Percentiles rank a stretch among this genome's conserved stretches.
Evolutionary conservation across 2,113 vertebrate species (phyloP).

Genomic region (Ameiurus melas): DNA sequence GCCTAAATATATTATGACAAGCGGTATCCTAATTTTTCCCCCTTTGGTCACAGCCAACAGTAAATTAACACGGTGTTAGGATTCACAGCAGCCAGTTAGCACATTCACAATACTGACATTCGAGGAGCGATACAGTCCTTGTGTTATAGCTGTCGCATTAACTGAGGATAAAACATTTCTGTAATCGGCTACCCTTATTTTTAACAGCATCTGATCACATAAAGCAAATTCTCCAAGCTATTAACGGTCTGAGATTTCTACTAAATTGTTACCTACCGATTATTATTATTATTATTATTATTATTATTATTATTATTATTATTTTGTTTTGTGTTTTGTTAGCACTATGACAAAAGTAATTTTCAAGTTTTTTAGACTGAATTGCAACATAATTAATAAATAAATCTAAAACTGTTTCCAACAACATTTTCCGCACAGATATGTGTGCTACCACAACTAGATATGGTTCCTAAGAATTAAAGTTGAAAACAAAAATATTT

Average conservation of each 20-base stretch:
- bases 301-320: not conserved
- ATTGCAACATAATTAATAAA: not conserved
- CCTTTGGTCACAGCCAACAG: not conserved
- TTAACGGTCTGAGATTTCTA: not conserved
- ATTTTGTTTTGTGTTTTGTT: not conserved
- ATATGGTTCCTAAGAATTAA: not conserved
- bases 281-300: not conserved
- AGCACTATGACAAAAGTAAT: not conserved
- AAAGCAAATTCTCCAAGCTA: not conserved
- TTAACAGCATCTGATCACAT: not conserved
- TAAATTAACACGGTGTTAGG: not conserved
- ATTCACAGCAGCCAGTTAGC: not conserved
- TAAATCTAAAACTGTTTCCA: not conserved
- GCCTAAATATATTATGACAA: constrained; percentile 36
- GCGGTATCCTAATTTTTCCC: not conserved
- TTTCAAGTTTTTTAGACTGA: not conserved
- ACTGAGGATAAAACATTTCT: not conserved
- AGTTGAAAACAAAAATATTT: not conserved
- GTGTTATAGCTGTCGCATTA: not conserved
- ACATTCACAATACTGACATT: constrained; percentile 13
- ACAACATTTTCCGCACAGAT: not conserved
- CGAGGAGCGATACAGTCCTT: not conserved
- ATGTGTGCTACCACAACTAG: not conserved
- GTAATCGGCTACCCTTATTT: not conserved
- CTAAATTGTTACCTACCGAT: not conserved